Evolutionary conservation across 1,140 invertebrate genomes (phyloP).

Genomic region (Cyphomyrmex costatus): DNA sequence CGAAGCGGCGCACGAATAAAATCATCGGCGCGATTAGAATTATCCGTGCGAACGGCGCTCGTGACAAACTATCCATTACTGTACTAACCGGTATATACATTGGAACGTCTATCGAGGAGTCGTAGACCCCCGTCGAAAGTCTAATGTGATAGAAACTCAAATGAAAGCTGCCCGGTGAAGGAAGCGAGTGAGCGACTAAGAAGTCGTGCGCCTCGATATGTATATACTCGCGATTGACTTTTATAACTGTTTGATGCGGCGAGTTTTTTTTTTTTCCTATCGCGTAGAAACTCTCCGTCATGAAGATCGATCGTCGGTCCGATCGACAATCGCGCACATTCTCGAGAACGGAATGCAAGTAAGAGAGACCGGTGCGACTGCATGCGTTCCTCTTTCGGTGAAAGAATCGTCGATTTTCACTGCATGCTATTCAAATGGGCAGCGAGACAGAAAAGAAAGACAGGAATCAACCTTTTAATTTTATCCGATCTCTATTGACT

Average conservation of each 20-base stretch:
- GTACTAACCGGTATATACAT: slow-evolving; percentile 9
- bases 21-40: slow-evolving; percentile 47
- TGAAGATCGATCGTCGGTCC: slow-evolving; percentile 49
- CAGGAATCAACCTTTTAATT: slow-evolving; percentile 5
- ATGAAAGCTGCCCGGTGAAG: slow-evolving; percentile 67
- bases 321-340: slow-evolving; percentile 32
- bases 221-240: slow-evolving; percentile 52
- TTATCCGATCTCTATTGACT: neutral
- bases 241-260: slow-evolving; percentile 27
- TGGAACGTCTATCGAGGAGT: slow-evolving; percentile 51
- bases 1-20: slow-evolving; percentile 46
- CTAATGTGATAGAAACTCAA: slow-evolving; percentile 68
- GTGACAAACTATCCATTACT: slow-evolving; percentile 61
- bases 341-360: neutral
- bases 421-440: slow-evolving; percentile 8
- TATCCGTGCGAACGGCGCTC: slow-evolving; percentile 26
- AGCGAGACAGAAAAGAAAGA: neutral
- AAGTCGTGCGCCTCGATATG: slow-evolving; percentile 40
- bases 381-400: neutral
- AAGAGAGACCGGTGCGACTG: slow-evolving; percentile 34
- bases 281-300: slow-evolving; percentile 45
- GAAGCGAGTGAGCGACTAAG: slow-evolving; percentile 46
- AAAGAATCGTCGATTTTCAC: slow-evolving; percentile 47
- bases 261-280: slow-evolving; percentile 27
- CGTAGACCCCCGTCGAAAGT: slow-evolving; percentile 65